These are phyloP conservation scores for Cygnus buccinator DNA, from an alignment of 2,113 vertebrate species.

Conservation along the genomic window DNA sequence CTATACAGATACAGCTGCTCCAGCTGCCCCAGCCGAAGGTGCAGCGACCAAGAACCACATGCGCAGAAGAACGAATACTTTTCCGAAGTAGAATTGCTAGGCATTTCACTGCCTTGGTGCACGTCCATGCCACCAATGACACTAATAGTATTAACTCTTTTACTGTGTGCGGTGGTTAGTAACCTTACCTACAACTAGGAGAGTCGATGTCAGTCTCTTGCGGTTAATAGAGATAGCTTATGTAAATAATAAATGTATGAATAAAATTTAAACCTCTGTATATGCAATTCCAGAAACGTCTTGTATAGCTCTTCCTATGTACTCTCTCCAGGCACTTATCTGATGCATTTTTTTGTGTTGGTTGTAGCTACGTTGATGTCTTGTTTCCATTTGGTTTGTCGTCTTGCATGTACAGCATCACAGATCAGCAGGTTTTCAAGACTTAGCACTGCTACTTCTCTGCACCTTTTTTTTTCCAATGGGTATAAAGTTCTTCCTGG, in stretches of 20 bases:
- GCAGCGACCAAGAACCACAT: not conserved
- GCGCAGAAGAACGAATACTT: not conserved
- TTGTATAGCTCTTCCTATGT: not conserved
- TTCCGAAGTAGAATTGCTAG: not conserved
- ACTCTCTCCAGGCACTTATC: not conserved
- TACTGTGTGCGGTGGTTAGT: not conserved
- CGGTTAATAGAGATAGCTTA: not conserved
- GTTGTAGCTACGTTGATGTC: not conserved
- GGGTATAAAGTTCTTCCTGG: not conserved
- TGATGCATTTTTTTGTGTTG: not conserved
- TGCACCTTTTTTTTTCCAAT: not conserved
- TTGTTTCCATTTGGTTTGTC: not conserved
- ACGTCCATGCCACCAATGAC: not conserved
- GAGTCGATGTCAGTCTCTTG: constrained; percentile 4
- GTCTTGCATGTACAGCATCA: not conserved
- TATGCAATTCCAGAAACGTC: constrained; percentile 13
- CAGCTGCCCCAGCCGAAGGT: not conserved
- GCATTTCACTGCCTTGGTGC: not conserved
- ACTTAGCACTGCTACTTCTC: not conserved
- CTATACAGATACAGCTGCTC: not conserved
- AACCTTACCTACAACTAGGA: constrained; percentile 9
- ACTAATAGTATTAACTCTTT: constrained; percentile 34
- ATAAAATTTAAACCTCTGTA: not conserved
- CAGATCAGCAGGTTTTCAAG: not conserved
- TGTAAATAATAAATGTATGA: constrained; percentile 29